Evolutionary conservation across 2,888 invertebrate genomes (phyloP).

Genomic region (Drosophila quasianomalipes): DNA sequence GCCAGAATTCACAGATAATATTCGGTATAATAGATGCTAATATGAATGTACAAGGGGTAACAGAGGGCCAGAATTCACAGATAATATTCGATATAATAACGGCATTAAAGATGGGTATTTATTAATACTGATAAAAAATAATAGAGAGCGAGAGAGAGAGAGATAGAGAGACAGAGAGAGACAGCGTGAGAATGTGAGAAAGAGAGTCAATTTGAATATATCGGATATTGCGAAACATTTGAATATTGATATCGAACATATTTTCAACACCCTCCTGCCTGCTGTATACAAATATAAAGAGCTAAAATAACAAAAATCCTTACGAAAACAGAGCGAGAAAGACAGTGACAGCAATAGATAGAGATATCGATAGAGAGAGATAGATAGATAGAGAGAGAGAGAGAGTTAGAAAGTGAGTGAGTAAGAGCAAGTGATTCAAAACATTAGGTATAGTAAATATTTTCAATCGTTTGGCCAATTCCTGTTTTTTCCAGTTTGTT

Average conservation of each 20-base stretch:
- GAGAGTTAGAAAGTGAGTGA: constrained; percentile 44
- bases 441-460: constrained; percentile 51
- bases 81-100: constrained; percentile 52
- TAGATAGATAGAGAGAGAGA: constrained; percentile 40
- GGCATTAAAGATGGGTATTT: constrained; percentile 34
- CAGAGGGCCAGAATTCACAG: constrained; percentile 47
- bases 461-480: constrained; percentile 83
- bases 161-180: constrained; percentile 7
- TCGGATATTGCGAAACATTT: constrained; percentile 21
- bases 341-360: constrained; percentile 50
- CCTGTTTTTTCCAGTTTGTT: constrained; percentile 75
- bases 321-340: constrained; percentile 32
- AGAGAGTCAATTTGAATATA: constrained; percentile 19
- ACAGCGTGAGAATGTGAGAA: constrained; percentile 11
- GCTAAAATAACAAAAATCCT: constrained; percentile 33
- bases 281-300: constrained; percentile 48
- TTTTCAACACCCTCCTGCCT: constrained; percentile 84
- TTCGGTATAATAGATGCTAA: no score
- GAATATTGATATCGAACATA: constrained; percentile 70
- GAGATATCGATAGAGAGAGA: constrained; percentile 26
- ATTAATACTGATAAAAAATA: constrained; percentile 21
- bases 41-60: constrained; percentile 62
- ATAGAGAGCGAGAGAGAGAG: constrained; percentile 13
- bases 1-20: no score
- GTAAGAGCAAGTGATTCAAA: constrained; percentile 56